A percentile compares a stretch with the other conserved stretches of the same genome.
Conservation (phyloP, 2,888 invertebrate species). For the Meteorus cinctellus region DNA sequence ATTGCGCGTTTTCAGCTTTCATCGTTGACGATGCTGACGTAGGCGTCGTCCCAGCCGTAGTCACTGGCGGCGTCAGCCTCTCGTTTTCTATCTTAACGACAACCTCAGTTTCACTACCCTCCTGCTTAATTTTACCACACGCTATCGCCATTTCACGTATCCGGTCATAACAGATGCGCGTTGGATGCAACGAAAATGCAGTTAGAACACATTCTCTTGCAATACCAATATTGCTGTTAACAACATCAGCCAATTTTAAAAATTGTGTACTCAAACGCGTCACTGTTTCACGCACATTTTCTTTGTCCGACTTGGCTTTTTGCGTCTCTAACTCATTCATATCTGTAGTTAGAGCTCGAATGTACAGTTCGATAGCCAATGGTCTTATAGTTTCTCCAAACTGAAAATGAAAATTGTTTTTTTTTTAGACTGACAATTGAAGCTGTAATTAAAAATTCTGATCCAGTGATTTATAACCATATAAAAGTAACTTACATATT, state of each 20-base stretch:
- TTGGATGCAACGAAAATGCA: conserved; percentile 84
- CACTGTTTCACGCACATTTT: conserved; percentile 76
- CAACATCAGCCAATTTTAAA: conserved; percentile 78
- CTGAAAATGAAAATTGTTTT: conserved; percentile 68
- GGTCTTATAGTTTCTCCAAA: conserved; percentile 77
- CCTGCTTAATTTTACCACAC: conserved; percentile 74
- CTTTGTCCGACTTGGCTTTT: conserved; percentile 76
- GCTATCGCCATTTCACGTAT: conserved; percentile 76
- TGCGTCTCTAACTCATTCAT: conserved; percentile 84
- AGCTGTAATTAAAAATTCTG: neutral
- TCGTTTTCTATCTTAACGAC: neutral
- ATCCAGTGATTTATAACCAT: neutral
- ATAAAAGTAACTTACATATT: conserved; percentile 68
- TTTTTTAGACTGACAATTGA: neutral
- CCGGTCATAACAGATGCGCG: conserved; percentile 76
- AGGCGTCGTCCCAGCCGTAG: conserved; percentile 9
- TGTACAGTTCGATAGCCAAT: conserved; percentile 82
- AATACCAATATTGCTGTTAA: conserved; percentile 77
- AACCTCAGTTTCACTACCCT: conserved; percentile 50
- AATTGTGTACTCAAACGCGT: conserved; percentile 77
- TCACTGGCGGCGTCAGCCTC: neutral
- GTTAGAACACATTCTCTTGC: conserved; percentile 83
- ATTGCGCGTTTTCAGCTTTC: conserved; percentile 20
- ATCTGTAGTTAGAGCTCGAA: conserved; percentile 83
- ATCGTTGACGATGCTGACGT: neutral